A percentile compares a stretch with the other conserved stretches of the same genome.
Evolutionary conservation across 1,140 invertebrate genomes (phyloP).

Genomic region (Caerostris extrusa): DNA sequence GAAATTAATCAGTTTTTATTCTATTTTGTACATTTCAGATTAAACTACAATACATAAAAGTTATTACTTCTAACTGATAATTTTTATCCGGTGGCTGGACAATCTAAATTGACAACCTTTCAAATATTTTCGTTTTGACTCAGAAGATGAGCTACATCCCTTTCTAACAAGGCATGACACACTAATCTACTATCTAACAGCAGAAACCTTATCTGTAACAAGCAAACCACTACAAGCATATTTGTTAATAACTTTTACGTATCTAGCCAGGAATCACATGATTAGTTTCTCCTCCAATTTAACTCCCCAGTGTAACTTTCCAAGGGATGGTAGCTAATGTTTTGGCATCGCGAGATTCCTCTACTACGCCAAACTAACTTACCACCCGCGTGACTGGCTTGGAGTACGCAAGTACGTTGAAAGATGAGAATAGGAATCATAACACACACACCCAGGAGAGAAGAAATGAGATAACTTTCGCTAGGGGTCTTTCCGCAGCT

Average conservation of each 20-base stretch:
- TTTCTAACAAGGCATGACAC: too few relatives aligned
- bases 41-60: too few relatives aligned
- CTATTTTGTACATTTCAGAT: too few relatives aligned
- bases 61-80: too few relatives aligned
- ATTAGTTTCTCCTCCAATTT: neutral
- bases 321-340: neutral
- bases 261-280: neutral
- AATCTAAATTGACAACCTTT: too few relatives aligned
- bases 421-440: conserved; percentile 12
- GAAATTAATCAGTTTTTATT: too few relatives aligned
- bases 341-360: neutral
- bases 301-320: neutral
- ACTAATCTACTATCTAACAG: too few relatives aligned
- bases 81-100: too few relatives aligned
- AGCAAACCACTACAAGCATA: neutral
- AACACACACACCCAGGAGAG: neutral
- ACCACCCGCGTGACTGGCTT: conserved; percentile 50
- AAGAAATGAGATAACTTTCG: conserved; percentile 58
- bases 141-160: too few relatives aligned
- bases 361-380: neutral
- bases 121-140: too few relatives aligned
- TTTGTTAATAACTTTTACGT: neutral
- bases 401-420: neutral
- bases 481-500: conserved; percentile 64
- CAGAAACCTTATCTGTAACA: neutral